A percentile compares a stretch with the other conserved stretches of the same genome.
These are phyloP conservation scores for Agrotis ipsilon DNA, from an alignment of 2,888 invertebrate genomes.

Conservation along the genomic window DNA sequence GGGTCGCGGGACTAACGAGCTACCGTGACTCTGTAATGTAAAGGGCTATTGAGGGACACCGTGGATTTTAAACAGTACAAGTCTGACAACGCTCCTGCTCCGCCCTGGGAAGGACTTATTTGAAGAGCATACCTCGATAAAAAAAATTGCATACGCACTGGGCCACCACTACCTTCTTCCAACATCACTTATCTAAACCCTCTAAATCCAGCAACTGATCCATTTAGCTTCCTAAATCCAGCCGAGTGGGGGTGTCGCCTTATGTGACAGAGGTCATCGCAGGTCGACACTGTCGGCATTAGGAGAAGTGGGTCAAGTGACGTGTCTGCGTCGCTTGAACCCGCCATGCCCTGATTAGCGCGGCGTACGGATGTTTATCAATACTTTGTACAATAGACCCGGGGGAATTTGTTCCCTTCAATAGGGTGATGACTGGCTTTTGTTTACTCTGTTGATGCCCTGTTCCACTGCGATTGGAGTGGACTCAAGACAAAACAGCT, in stretches of 20 bases:
- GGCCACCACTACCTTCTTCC: too few species aligned
- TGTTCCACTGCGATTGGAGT: too few species aligned
- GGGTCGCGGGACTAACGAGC: too few species aligned
- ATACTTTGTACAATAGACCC: constrained; percentile 19
- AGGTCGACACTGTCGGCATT: constrained; percentile 27
- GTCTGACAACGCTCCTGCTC: too few species aligned
- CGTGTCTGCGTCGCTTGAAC: constrained; percentile 30
- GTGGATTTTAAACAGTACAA: too few species aligned
- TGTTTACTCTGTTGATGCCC: background rate
- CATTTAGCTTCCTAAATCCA: background rate
- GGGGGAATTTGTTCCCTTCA: background rate
- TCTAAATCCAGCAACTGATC: background rate
- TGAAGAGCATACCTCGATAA: too few species aligned
- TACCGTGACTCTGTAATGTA: too few species aligned
- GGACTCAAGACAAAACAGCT: too few species aligned
- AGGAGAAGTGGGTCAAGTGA: constrained; percentile 46
- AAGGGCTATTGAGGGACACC: too few species aligned
- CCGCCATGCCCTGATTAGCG: constrained; percentile 43
- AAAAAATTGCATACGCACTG: too few species aligned
- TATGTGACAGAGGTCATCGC: constrained; percentile 27
- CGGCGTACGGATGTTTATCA: constrained; percentile 24
- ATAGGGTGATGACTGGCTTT: background rate
- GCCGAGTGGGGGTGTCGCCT: background rate
- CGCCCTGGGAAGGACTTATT: too few species aligned
- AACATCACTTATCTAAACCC: background rate